Evolutionary conservation across 2,797 vertebrate genomes (phyloP).

Genomic region (Hyperoplus lanceolatus): DNA sequence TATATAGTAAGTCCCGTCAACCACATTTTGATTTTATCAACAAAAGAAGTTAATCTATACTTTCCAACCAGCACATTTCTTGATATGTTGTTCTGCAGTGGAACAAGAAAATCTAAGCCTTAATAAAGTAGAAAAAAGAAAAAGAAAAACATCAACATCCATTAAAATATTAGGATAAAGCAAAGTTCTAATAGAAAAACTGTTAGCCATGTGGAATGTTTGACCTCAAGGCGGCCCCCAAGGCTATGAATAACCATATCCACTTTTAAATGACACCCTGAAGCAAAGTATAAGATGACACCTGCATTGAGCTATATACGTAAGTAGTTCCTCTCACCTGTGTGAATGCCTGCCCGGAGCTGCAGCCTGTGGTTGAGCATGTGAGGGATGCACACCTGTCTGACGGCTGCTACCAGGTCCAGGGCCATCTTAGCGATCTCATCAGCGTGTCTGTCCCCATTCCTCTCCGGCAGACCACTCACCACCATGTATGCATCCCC

Average conservation of each 20-base stretch:
- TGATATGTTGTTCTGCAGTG: too few relatives aligned
- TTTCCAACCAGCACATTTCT: too few relatives aligned
- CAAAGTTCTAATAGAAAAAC: not conserved
- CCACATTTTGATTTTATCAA: too few relatives aligned
- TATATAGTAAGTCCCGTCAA: too few relatives aligned
- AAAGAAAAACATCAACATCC: too few relatives aligned
- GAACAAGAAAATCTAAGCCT: too few relatives aligned
- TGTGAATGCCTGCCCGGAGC: constrained; percentile 91
- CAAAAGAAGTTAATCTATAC: too few relatives aligned
- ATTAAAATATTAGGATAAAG: not conserved
- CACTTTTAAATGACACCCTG: too few relatives aligned
- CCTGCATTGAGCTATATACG: not conserved
- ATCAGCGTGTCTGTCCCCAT: constrained; percentile 87
- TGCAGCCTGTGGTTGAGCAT: constrained; percentile 88
- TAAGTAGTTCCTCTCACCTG: constrained; percentile 75
- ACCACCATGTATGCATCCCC: constrained; percentile 94
- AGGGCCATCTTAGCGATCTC: constrained; percentile 94
- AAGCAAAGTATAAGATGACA: not conserved
- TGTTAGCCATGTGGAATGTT: not conserved
- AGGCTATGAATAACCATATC: not conserved
- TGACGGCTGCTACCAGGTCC: constrained; percentile 91
- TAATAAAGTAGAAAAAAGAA: too few relatives aligned
- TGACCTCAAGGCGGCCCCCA: not conserved
- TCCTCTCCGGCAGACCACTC: constrained; percentile 92
- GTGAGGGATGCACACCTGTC: constrained; percentile 90